Evolutionary conservation across 2,797 vertebrate species (phyloP).

Genomic region (Balearica regulorum): DNA sequence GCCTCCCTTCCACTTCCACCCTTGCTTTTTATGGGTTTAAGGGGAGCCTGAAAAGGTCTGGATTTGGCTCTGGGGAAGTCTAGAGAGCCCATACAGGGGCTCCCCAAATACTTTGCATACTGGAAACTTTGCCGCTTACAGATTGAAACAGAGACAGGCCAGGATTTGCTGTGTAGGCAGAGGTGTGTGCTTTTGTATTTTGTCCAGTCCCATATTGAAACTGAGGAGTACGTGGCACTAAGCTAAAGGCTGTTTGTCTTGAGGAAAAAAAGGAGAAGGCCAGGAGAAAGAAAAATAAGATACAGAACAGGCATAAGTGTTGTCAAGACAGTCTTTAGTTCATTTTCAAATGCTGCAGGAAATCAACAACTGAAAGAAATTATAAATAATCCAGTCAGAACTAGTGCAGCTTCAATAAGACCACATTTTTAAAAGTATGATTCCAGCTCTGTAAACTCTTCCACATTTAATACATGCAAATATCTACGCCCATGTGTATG

Average conservation of each 20-base stretch:
- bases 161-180: background rate
- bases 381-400: slow-evolving; percentile 10
- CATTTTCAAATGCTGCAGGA: background rate
- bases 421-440: slow-evolving; percentile 16
- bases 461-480: slow-evolving; percentile 24
- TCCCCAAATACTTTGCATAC: background rate
- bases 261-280: background rate
- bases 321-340: background rate
- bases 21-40: background rate
- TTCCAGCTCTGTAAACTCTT: slow-evolving; percentile 8
- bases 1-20: background rate
- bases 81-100: background rate
- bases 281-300: background rate
- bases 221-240: background rate
- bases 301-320: background rate
- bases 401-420: background rate
- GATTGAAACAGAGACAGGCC: background rate
- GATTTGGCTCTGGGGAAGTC: background rate
- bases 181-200: background rate
- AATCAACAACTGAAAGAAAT: slow-evolving; percentile 7
- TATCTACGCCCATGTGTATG: background rate
- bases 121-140: background rate
- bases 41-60: background rate
- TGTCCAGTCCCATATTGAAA: background rate
- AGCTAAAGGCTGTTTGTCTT: background rate